Evolutionary conservation across 2,113 vertebrate genomes (phyloP), one percentile per base, ranked within the genome.

Genomic region (Chaetorhynchus papuensis): DNA sequence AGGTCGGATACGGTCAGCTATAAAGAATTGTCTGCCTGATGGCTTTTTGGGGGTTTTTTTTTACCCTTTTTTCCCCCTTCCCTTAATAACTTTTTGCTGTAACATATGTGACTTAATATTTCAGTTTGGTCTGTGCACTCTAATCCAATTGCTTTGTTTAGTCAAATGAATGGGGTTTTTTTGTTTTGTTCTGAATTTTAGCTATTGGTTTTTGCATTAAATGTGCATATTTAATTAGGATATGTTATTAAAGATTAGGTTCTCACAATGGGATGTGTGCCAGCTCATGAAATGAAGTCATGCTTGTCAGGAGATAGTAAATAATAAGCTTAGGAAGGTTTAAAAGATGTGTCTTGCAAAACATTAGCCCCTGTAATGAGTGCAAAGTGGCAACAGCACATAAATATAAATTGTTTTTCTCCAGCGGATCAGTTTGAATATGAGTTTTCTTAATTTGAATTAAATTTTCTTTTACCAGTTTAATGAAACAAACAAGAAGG

Each of bases 321-420:
- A 95, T 97, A 95, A 96, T 93, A 95, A 87, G 92, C 93, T 94
- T 96, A 95, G 79, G 82, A 90, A 75, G 90, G 82, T 96, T 94
- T 96, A 95, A 95, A 94, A 94, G 85, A 96, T 95, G 79, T 77
- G 71, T 90, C 82, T 96, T 94, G 90, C 85, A 93, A 90, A 96
- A 94, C 79, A 83, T 93, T 93, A 95, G 91, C 52, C 89, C 24
- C 47, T 93, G 63, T 95, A 95, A 93, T 85, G 91, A 95, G 71
- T 82, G 70, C 70, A 47, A 92, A 95, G 90, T 95, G 85, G 82
- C 91, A 91, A 70, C 92, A 95, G 72, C 53, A 82, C 77, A 83
- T 94, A 91, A 95, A 87, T 94, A 83, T 76, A 50, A 91, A 80
- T 93, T 88, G 66, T 88, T 94, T 85, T 91, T 77, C 82, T 96